Conservation (phyloP, 2,113 vertebrate genomes). For the Xenopus tropicalis region DNA sequence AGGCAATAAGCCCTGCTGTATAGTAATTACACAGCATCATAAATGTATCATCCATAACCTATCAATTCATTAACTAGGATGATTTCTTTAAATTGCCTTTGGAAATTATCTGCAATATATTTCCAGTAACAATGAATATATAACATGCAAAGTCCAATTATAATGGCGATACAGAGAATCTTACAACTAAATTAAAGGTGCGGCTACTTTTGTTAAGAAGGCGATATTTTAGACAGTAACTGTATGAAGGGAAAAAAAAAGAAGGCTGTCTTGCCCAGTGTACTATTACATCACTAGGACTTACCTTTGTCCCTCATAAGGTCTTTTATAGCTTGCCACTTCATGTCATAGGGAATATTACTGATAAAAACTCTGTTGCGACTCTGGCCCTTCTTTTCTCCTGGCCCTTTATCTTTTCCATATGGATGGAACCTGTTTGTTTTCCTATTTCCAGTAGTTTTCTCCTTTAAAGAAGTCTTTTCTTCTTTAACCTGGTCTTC, state of each 20-base stretch:
- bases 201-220: slow-evolving; percentile 26
- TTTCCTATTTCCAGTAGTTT: slow-evolving; percentile 75
- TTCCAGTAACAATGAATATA: slow-evolving; percentile 61
- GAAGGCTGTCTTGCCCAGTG: neutral
- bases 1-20: neutral
- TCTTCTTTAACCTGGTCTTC: slow-evolving; percentile 82
- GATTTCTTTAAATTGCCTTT: slow-evolving; percentile 62
- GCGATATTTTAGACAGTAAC: neutral
- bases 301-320: slow-evolving; percentile 99
- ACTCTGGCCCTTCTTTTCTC: slow-evolving; percentile 83
- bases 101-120: slow-evolving; percentile 58
- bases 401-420: slow-evolving; percentile 81
- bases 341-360: slow-evolving; percentile 98
- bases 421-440: slow-evolving; percentile 89
- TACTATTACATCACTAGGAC: slow-evolving; percentile 1
- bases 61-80: slow-evolving; percentile 62
- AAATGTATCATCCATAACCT: slow-evolving; percentile 59
- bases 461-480: slow-evolving; percentile 80
- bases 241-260: neutral
- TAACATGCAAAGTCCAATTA: neutral
- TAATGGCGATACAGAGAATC: too few species aligned
- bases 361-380: slow-evolving; percentile 96
- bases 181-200: slow-evolving; percentile 45
- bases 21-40: slow-evolving; percentile 67
- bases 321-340: slow-evolving; percentile 99